These are phyloP conservation scores for Dendroctonus ponderosae DNA, from an alignment of 1,140 invertebrate genomes.

Conservation along the genomic window DNA sequence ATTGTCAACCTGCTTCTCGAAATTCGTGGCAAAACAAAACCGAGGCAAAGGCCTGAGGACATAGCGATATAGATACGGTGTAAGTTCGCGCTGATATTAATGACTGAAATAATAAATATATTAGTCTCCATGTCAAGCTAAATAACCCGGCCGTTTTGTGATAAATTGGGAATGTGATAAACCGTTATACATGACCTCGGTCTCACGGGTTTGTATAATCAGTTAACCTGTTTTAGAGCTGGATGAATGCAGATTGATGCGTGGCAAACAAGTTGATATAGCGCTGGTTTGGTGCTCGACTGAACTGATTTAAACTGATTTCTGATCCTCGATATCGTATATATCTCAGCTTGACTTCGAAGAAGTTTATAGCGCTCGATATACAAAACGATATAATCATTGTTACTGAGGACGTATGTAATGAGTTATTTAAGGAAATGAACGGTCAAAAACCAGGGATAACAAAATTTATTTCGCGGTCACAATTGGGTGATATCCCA, in stretches of 20 bases:
- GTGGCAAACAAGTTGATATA: conserved; percentile 18
- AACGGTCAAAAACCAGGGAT: too few relatives aligned
- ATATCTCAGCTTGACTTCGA: too few relatives aligned
- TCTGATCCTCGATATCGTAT: too few relatives aligned
- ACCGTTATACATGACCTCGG: conserved; percentile 10
- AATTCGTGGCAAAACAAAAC: conserved; percentile 11
- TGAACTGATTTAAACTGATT: too few relatives aligned
- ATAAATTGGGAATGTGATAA: conserved; percentile 29
- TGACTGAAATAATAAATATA: conserved; percentile 30
- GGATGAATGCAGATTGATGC: conserved; percentile 25
- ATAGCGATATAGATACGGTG: not conserved
- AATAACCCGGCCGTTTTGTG: conserved; percentile 27
- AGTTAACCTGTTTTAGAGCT: conserved; percentile 12
- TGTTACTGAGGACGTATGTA: too few relatives aligned
- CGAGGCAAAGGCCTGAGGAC: conserved; percentile 1
- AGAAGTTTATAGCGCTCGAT: too few relatives aligned
- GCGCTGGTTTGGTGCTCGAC: not conserved
- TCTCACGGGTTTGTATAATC: conserved; percentile 13
- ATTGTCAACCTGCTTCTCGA: not conserved
- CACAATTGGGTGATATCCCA: not conserved
- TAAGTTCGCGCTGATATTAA: conserved; percentile 22
- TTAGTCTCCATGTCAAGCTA: conserved; percentile 25
- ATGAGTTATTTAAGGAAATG: too few relatives aligned
- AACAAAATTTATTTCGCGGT: too few relatives aligned
- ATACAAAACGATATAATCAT: too few relatives aligned